phyloP scores from a whole-genome alignment of 1,140 invertebrate species.

The Drosophila pectinifera region DNA sequence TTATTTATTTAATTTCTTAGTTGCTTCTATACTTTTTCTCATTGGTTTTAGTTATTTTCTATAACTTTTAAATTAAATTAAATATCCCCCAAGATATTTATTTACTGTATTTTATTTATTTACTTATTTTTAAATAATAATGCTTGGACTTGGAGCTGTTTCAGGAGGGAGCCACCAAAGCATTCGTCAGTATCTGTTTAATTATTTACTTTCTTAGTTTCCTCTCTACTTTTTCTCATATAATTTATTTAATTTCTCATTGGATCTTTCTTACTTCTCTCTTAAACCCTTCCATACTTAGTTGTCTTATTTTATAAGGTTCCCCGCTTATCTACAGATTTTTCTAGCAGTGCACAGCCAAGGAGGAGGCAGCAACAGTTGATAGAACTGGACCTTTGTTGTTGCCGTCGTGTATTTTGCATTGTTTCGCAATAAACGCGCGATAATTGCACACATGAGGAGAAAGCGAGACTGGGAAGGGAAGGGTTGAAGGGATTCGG shows the following conservation, averaged over 20 bases:
- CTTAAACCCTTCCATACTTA: background rate
- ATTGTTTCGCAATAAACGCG: slow-evolving; percentile 81
- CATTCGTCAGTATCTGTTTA: background rate
- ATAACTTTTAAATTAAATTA: no score
- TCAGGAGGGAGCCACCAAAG: background rate
- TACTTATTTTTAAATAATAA: no score
- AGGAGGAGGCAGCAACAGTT: slow-evolving; percentile 54
- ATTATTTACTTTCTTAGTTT: background rate
- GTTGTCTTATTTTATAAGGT: background rate
- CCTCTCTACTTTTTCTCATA: no score
- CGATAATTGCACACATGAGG: slow-evolving; percentile 69
- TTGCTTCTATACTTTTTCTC: no score
- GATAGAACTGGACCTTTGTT: slow-evolving; percentile 40
- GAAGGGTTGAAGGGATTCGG: background rate
- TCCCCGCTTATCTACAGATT: no score
- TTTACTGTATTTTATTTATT: no score
- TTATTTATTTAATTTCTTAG: no score
- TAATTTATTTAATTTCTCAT: no score
- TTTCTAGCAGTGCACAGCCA: background rate
- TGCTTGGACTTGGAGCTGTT: background rate
- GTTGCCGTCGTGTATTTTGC: slow-evolving; percentile 65
- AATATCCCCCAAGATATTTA: no score
- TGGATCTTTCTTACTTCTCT: background rate
- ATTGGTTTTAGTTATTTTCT: no score
- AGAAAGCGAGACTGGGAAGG: slow-evolving; percentile 7